These are phyloP conservation scores for Mesaphorura yosii DNA, from an alignment of 1,140 invertebrate species.

Conservation along the genomic window DNA sequence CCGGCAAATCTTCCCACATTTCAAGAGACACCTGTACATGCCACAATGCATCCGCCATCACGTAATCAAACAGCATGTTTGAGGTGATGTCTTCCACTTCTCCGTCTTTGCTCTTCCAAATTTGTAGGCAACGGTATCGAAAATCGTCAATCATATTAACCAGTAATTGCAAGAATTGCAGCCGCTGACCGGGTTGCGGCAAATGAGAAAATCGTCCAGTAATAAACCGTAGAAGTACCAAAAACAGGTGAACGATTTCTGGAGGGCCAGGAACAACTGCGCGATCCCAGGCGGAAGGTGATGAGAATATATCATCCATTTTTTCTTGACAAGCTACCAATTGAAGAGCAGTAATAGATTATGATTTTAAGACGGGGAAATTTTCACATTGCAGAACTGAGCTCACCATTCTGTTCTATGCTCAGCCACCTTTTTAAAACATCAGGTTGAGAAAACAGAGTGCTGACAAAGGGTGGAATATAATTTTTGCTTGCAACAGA, in stretches of 20 bases:
- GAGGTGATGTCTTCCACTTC: conserved; percentile 9
- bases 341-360: background rate
- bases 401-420: conserved; percentile 25
- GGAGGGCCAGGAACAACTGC: conserved; percentile 22
- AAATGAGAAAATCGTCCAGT: conserved; percentile 27
- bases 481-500: conserved; percentile 7
- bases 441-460: conserved; percentile 25
- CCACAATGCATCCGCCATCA: conserved; percentile 22
- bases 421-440: conserved; percentile 24
- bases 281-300: conserved; percentile 28
- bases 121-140: conserved; percentile 25
- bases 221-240: conserved; percentile 22
- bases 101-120: conserved; percentile 18
- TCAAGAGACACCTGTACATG: conserved; percentile 18
- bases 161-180: conserved; percentile 24
- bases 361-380: too few relatives aligned
- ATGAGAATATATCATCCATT: conserved; percentile 27
- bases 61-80: conserved; percentile 21
- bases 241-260: conserved; percentile 29
- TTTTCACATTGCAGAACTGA: background rate
- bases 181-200: conserved; percentile 19
- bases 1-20: conserved; percentile 27
- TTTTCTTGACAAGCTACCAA: conserved; percentile 23
- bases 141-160: conserved; percentile 28
- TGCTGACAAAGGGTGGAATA: conserved; percentile 26